Evolutionary conservation across 2,113 vertebrate species (phyloP).

Genomic region (Lipophrys pholis): DNA sequence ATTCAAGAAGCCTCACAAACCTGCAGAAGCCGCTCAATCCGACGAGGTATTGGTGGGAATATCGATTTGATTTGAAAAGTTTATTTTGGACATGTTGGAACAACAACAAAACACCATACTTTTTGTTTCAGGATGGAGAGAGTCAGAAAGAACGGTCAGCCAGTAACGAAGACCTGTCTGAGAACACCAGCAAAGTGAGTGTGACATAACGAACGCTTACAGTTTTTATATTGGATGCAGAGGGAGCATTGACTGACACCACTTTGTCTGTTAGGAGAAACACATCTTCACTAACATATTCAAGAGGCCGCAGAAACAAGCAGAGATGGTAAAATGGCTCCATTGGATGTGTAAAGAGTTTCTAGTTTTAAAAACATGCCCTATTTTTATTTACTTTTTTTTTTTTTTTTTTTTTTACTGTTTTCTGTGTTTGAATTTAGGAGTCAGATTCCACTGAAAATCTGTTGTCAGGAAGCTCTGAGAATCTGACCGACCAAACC

Average conservation of each 20-base stretch:
- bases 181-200: conserved; percentile 59
- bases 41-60: conserved; percentile 43
- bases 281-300: conserved; percentile 69
- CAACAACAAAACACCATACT: no score
- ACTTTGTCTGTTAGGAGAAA: conserved; percentile 57
- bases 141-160: conserved; percentile 38
- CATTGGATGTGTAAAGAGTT: accelerated
- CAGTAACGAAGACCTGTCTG: conserved; percentile 55
- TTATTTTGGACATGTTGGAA: no score
- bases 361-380: no score
- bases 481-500: conserved; percentile 31
- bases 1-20: conserved; percentile 65
- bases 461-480: conserved; percentile 29
- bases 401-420: background rate
- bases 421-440: conserved; percentile 40
- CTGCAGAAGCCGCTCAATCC: conserved; percentile 22
- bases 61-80: no score
- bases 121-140: conserved; percentile 57
- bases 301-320: conserved; percentile 56
- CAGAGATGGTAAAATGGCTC: conserved; percentile 32
- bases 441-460: conserved; percentile 23
- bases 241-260: background rate
- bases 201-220: accelerated
- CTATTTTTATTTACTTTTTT: no score
- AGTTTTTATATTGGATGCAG: background rate